A percentile compares a stretch with the other conserved stretches of the same genome.
Evolutionary conservation across 2,797 vertebrate species (phyloP).

Genomic region (Adelosebastes latens): DNA sequence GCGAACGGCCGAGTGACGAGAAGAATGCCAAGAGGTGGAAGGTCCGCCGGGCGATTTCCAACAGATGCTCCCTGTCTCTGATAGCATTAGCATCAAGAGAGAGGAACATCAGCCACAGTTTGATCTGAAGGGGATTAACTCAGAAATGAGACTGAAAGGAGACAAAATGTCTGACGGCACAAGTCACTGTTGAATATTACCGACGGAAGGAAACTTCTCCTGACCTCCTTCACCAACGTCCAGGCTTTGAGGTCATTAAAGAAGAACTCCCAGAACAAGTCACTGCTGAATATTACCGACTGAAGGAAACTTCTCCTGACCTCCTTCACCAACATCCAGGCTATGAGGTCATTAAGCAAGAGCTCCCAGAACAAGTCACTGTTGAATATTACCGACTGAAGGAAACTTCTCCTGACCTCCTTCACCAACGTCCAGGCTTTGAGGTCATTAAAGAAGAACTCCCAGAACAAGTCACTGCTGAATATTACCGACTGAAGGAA

Average conservation of each 20-base stretch:
- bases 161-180: conserved; percentile 1
- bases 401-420: no score
- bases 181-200: background rate
- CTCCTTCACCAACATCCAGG: no score
- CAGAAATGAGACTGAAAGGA: background rate
- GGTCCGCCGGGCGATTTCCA: conserved; percentile 70
- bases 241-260: no score
- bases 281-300: no score
- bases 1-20: conserved; percentile 58
- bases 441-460: no score
- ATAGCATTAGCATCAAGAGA: conserved; percentile 48
- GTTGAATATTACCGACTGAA: no score
- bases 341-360: no score
- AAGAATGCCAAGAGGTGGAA: conserved; percentile 85
- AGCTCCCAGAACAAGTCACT: no score
- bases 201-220: background rate
- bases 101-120: conserved; percentile 13
- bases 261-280: no score
- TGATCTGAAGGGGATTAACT: conserved; percentile 20
- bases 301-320: background rate
- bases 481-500: no score
- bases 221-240: background rate
- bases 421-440: no score
- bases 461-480: no score
- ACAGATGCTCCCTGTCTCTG: conserved; percentile 54